Percentiles rank a stretch among this genome's conserved stretches.
Evolutionary conservation across 2,113 vertebrate species (phyloP).

Genomic region (Hyaena hyaena): DNA sequence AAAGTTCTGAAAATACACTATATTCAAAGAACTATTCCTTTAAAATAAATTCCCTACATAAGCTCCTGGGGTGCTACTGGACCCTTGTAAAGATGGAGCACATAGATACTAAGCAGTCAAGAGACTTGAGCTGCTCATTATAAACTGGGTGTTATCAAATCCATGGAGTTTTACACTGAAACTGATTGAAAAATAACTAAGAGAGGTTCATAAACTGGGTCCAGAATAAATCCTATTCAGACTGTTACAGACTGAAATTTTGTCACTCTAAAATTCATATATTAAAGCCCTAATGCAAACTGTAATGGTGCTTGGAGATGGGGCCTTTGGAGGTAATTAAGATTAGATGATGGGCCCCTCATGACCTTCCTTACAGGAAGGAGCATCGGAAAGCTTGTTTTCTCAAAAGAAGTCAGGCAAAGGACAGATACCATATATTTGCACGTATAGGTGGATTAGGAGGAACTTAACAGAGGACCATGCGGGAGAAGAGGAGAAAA

Average conservation of each 20-base stretch:
- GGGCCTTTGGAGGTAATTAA: background rate
- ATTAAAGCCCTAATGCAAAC: background rate
- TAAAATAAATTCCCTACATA: background rate
- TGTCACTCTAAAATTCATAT: background rate
- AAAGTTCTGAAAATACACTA: background rate
- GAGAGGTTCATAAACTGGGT: background rate
- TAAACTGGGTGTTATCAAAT: background rate
- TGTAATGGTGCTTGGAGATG: background rate
- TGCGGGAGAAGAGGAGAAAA: too few relatives aligned
- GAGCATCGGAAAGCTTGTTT: background rate
- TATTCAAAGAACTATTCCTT: background rate
- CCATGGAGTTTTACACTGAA: constrained; percentile 1
- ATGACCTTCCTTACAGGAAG: background rate
- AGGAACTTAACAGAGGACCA: too few relatives aligned
- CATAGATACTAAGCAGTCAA: background rate
- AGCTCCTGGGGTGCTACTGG: background rate
- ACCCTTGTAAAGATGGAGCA: background rate
- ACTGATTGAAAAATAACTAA: background rate
- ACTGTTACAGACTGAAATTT: background rate
- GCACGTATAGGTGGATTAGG: too few relatives aligned
- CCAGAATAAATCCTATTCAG: background rate
- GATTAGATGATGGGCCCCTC: background rate
- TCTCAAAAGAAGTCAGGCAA: too few relatives aligned
- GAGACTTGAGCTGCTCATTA: background rate
- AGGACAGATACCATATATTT: too few relatives aligned